These are phyloP conservation scores for Palaemon carinicauda DNA, from an alignment of 1,140 invertebrate genomes.

Conservation along the genomic window DNA sequence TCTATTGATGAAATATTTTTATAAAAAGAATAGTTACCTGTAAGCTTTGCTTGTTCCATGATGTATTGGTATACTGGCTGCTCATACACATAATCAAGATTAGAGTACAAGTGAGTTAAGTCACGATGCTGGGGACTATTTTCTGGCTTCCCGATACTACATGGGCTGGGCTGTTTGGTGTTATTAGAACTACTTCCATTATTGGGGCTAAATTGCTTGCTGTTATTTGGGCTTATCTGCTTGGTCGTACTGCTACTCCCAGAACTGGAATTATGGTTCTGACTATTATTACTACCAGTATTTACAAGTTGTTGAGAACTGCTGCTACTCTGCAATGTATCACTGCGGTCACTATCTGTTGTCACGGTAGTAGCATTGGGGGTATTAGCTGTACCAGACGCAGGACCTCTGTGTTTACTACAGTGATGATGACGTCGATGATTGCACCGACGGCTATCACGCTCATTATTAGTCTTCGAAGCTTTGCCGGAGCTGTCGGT, in stretches of 20 bases:
- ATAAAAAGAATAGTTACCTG: slow-evolving; percentile 54
- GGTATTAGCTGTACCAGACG: not conserved
- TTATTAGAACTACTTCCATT: slow-evolving; percentile 21
- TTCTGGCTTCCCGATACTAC: slow-evolving; percentile 8
- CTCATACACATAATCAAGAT: slow-evolving; percentile 58
- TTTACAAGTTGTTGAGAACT: slow-evolving; percentile 48
- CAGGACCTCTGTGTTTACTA: slow-evolving; percentile 18
- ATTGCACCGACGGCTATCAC: slow-evolving; percentile 44
- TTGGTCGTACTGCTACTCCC: slow-evolving; percentile 51
- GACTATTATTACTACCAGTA: slow-evolving; percentile 47
- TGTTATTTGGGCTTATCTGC: slow-evolving; percentile 41
- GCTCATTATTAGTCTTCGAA: slow-evolving; percentile 20
- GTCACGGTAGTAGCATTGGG: slow-evolving; percentile 25
- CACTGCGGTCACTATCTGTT: slow-evolving; percentile 54
- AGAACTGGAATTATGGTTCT: slow-evolving; percentile 42
- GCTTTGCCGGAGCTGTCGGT: slow-evolving; percentile 13
- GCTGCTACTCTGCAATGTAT: slow-evolving; percentile 54
- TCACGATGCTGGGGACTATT: slow-evolving; percentile 43
- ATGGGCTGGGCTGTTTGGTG: slow-evolving; percentile 26
- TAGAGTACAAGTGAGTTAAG: slow-evolving; percentile 56
- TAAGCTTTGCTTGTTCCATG: slow-evolving; percentile 74
- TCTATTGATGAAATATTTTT: too few relatives aligned
- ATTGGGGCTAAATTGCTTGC: slow-evolving; percentile 30
- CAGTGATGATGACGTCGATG: slow-evolving; percentile 47
- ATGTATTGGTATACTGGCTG: slow-evolving; percentile 83